phyloP scores from a whole-genome alignment of 2,113 vertebrate genomes.

The Chloropsis hardwickii region DNA sequence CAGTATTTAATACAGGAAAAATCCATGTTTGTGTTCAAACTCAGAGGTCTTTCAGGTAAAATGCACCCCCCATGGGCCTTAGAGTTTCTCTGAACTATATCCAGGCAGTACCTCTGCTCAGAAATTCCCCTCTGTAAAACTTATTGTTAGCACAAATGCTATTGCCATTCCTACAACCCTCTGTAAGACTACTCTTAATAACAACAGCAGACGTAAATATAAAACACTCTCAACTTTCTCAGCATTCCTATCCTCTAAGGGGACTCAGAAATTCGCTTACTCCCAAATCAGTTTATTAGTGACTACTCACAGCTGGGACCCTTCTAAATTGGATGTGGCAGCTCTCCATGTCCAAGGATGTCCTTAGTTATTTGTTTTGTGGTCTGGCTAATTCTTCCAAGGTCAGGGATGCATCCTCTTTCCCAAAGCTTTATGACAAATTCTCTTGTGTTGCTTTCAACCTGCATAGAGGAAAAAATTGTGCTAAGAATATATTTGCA shows the following conservation, averaged over 20 bases:
- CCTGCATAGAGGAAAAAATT: background rate
- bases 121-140: background rate
- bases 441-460: background rate
- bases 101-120: background rate
- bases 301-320: background rate
- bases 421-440: background rate
- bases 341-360: background rate
- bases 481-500: background rate
- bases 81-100: background rate
- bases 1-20: background rate
- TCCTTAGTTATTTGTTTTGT: background rate
- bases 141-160: background rate
- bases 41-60: background rate
- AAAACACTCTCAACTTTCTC: background rate
- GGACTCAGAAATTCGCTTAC: background rate
- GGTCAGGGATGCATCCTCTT: background rate
- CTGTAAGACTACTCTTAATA: background rate
- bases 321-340: background rate
- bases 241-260: background rate
- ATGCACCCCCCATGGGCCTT: fast-evolving
- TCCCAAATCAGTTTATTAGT: background rate
- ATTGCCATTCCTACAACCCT: background rate
- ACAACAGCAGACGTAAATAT: background rate
- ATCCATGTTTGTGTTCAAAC: background rate
- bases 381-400: background rate